These are phyloP conservation scores for Drosophila meridiana DNA, from an alignment of 2,888 invertebrate genomes.

Conservation along the genomic window DNA sequence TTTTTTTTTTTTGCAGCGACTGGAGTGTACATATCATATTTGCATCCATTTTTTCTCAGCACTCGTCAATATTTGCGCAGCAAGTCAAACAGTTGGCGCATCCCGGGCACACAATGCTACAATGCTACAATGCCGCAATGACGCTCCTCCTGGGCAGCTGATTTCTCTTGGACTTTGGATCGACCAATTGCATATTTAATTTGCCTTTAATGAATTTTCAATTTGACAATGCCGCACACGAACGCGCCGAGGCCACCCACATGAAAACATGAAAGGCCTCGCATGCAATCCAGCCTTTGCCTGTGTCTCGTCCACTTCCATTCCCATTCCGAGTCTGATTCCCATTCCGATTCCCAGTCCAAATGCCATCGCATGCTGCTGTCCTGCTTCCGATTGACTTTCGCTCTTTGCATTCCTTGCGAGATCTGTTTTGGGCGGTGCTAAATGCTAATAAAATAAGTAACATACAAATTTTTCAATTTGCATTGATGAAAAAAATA, in stretches of 20 bases:
- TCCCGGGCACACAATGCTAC: conserved; percentile 36
- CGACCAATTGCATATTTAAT: conserved; percentile 76
- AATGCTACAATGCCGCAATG: conserved; percentile 17
- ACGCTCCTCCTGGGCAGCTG: conserved; percentile 33
- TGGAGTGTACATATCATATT: conserved; percentile 59
- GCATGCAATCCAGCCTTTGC: conserved; percentile 31
- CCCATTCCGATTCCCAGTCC: conserved; percentile 2
- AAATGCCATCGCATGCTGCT: conserved; percentile 45
- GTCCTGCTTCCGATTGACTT: conserved; percentile 55
- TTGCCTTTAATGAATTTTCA: conserved; percentile 83
- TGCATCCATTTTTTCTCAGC: conserved; percentile 34
- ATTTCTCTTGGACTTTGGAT: conserved; percentile 52
- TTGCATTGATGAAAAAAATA: conserved; percentile 40
- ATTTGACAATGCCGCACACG: conserved; percentile 76
- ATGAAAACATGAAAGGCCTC: conserved; percentile 10
- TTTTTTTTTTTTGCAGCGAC: conserved; percentile 9
- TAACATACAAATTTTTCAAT: conserved; percentile 77
- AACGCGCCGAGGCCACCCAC: conserved; percentile 64
- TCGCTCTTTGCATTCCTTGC: conserved; percentile 62
- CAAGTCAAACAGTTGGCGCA: conserved; percentile 70
- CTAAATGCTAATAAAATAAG: conserved; percentile 82
- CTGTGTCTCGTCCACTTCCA: neutral
- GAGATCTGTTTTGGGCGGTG: conserved; percentile 49
- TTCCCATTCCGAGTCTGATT: neutral
- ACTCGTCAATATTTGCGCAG: conserved; percentile 67